Evolutionary conservation across 1,140 invertebrate genomes (phyloP).

Genomic region (Tetragnatha versicolor): DNA sequence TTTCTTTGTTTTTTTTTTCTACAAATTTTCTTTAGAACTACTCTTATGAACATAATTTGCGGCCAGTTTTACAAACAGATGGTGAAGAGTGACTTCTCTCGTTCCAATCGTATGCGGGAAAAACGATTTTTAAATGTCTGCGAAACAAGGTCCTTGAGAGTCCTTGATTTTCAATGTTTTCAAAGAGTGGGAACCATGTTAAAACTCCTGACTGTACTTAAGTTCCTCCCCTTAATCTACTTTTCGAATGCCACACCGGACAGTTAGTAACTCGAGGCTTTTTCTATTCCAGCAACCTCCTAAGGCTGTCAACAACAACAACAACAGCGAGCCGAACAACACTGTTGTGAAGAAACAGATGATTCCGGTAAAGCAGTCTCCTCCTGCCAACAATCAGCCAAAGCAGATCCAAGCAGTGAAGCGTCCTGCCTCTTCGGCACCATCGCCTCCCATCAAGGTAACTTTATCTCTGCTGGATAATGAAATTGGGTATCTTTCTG

Average conservation of each 20-base stretch:
- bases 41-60: too few relatives aligned
- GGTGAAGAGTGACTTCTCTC: too few relatives aligned
- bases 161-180: too few relatives aligned
- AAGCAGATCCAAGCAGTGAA: constrained; percentile 60
- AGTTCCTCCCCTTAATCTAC: not conserved
- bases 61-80: too few relatives aligned
- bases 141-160: too few relatives aligned
- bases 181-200: too few relatives aligned
- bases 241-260: not conserved
- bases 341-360: constrained; percentile 70
- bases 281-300: constrained; percentile 30
- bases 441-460: constrained; percentile 47
- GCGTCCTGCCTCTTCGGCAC: constrained; percentile 54
- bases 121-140: too few relatives aligned
- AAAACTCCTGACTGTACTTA: too few relatives aligned
- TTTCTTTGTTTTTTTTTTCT: too few relatives aligned
- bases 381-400: constrained; percentile 63
- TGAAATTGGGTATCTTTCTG: too few relatives aligned
- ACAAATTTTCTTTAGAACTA: too few relatives aligned
- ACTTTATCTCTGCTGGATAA: not conserved
- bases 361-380: constrained; percentile 57
- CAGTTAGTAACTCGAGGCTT: not conserved
- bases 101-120: too few relatives aligned
- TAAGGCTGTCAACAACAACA: constrained; percentile 62
- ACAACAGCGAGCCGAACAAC: constrained; percentile 68